phyloP scores from a whole-genome alignment of 2,113 vertebrate species.

The Xiphias gladius region DNA sequence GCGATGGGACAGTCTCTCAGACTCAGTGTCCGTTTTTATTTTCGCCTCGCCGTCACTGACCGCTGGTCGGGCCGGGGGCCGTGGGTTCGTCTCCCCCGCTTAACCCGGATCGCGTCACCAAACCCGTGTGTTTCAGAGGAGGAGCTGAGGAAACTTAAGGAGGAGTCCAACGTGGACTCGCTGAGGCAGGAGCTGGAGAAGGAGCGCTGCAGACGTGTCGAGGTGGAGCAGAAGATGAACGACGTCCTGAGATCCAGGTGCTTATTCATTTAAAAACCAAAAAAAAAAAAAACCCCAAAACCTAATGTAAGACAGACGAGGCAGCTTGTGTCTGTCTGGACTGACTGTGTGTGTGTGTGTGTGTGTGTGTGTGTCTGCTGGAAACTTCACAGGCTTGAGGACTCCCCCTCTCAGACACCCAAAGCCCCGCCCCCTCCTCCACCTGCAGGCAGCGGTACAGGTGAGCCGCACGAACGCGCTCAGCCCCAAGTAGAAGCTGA shows the following conservation, averaged over 20 bases:
- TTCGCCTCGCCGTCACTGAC: too few relatives aligned
- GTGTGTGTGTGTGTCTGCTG: conserved; percentile 1
- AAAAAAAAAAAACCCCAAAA: neutral
- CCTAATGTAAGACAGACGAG: neutral
- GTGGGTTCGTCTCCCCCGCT: too few relatives aligned
- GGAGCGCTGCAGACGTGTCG: conserved; percentile 88
- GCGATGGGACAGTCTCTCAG: too few relatives aligned
- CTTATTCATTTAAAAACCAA: too few relatives aligned
- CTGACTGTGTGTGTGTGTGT: conserved; percentile 18
- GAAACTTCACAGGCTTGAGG: conserved; percentile 85
- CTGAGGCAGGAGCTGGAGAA: conserved; percentile 94
- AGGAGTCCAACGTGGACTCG: conserved; percentile 90
- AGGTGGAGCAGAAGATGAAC: conserved; percentile 93
- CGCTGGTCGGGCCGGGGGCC: too few relatives aligned
- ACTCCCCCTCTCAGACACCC: conserved; percentile 84
- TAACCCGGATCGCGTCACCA: too few relatives aligned
- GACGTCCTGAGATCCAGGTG: conserved; percentile 90
- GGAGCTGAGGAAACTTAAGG: conserved; percentile 93
- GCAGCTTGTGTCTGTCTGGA: too few relatives aligned
- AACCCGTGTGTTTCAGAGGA: conserved; percentile 89
- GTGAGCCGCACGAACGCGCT: conserved; percentile 72
- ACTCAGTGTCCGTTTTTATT: too few relatives aligned
- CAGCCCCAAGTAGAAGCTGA: neutral
- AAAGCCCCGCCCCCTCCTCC: conserved; percentile 82
- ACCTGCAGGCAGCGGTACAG: conserved; percentile 81